These are phyloP conservation scores for Horisme vitalbata DNA, from an alignment of 2,888 invertebrate genomes.

Conservation along the genomic window DNA sequence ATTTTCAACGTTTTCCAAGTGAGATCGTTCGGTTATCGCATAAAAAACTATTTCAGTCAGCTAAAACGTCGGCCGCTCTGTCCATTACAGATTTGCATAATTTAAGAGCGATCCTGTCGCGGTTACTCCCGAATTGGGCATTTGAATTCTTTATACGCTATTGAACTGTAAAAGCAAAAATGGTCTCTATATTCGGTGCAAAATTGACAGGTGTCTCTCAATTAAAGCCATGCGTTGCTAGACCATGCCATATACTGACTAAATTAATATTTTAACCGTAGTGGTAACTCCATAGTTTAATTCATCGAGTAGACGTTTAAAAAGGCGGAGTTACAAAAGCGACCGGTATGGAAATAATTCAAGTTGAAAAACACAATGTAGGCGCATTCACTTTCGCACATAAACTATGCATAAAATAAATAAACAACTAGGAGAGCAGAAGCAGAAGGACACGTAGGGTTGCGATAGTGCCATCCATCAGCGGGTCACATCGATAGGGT, in stretches of 20 bases:
- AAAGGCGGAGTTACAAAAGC: constrained; percentile 19
- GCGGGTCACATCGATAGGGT: constrained; percentile 81
- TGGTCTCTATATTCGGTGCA: constrained; percentile 45
- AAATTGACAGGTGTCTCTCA: constrained; percentile 73
- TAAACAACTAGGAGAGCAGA: constrained; percentile 67
- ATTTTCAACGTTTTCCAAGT: constrained; percentile 5
- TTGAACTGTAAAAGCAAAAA: constrained; percentile 55
- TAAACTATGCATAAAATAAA: constrained; percentile 76
- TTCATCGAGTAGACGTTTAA: constrained; percentile 17
- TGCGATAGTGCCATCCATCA: constrained; percentile 79
- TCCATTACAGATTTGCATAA: constrained; percentile 79
- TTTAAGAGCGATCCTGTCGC: constrained; percentile 68
- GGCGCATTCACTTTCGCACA: constrained; percentile 60
- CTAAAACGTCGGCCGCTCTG: constrained; percentile 54
- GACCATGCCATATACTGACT: not conserved
- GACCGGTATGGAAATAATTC: constrained; percentile 27
- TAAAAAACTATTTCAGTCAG: constrained; percentile 60
- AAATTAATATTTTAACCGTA: constrained; percentile 7
- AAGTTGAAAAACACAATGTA: constrained; percentile 31
- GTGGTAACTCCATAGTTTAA: constrained; percentile 2
- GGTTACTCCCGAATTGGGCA: constrained; percentile 57
- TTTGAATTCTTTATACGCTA: constrained; percentile 72
- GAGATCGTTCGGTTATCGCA: constrained; percentile 13
- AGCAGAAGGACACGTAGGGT: constrained; percentile 72
- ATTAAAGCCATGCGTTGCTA: constrained; percentile 45